Base-by-base conservation (phyloP, 2,888 invertebrate genomes). In the Xestia ashworthii region DNA sequence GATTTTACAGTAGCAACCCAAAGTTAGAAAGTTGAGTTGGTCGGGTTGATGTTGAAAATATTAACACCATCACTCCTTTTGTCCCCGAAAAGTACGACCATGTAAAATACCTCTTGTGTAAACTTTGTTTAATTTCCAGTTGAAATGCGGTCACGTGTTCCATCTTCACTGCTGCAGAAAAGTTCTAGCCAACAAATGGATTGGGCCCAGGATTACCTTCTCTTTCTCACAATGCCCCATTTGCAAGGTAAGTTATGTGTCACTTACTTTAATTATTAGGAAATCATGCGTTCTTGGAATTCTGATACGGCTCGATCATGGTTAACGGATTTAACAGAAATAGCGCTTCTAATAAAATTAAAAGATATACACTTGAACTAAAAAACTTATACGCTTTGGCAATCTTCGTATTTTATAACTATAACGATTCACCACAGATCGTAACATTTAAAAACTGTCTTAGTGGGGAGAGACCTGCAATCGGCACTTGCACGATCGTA, bases 141-240 rank as follows among this genome's bases (percentile, higher is more conserved):
- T 99, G 74, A 97, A 98, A 87, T 99, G 99, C 94, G 99, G 99
- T 0, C 99, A 99, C 93, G 99, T 99, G 22, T 99, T 99, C 94
- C 99, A 99, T 92, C 97, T 98, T 76, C 99, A 99, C 91, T 99
- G 99, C 95, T 98, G 98, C 92, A 98, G 98, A 91, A 98, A 98
- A 80, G 98, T 99, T 3, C 96, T 99, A 72, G 97, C 97, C 89
- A 98, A 98, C 92, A 97, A 98, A 86, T 99, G 99, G 99, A 98
- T 98, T 58, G 99, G 99, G 4, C 99, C 99, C 0, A 97, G 99
- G 83, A 99, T 99, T 67, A 99, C 99, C 0, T 99, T 99, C 93
- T 98, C 99, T 2, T 99, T 99, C 94, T 98, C 99, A 0, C 97
- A 98, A 76, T 99, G 99, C 93, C 99, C 99, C 0, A 99, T 99